Evolutionary conservation across 92 coral and sea anemone genomes (phyloP).

Genomic region (Porites divaricata): DNA sequence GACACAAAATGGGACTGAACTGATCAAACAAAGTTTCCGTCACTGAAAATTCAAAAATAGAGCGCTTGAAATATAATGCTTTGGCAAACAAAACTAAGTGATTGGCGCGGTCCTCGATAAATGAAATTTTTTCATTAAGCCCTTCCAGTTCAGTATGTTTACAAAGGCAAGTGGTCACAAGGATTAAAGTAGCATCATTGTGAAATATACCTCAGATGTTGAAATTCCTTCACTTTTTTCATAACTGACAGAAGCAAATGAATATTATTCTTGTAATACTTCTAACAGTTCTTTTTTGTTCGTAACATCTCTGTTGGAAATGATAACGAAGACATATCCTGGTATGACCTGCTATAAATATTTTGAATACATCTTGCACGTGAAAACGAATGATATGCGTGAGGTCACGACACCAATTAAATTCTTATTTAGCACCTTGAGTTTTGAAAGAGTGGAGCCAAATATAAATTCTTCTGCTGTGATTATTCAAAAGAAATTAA

Average conservation of each 20-base stretch:
- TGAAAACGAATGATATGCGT: background rate
- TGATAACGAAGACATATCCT: background rate
- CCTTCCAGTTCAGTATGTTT: background rate
- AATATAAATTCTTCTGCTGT: too few relatives aligned
- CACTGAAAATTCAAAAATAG: background rate
- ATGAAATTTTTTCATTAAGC: conserved; percentile 4
- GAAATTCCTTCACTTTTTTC: background rate
- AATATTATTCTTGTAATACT: background rate
- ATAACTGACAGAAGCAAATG: background rate
- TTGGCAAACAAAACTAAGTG: conserved; percentile 22
- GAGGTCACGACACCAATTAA: conserved; percentile 7
- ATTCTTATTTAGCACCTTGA: background rate
- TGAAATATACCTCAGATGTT: background rate
- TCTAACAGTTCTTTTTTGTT: background rate
- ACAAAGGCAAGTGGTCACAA: background rate
- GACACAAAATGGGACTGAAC: background rate
- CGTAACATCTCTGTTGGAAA: background rate
- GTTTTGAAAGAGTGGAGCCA: background rate
- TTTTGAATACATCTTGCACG: background rate
- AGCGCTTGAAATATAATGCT: background rate
- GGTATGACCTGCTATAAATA: background rate
- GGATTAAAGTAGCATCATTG: background rate
- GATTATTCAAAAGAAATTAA: too few relatives aligned
- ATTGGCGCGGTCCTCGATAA: background rate
- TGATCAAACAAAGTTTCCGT: background rate